Evolutionary conservation across 92 coral and sea anemone species (phyloP).

Genomic region (Epizoanthus rinbou): DNA sequence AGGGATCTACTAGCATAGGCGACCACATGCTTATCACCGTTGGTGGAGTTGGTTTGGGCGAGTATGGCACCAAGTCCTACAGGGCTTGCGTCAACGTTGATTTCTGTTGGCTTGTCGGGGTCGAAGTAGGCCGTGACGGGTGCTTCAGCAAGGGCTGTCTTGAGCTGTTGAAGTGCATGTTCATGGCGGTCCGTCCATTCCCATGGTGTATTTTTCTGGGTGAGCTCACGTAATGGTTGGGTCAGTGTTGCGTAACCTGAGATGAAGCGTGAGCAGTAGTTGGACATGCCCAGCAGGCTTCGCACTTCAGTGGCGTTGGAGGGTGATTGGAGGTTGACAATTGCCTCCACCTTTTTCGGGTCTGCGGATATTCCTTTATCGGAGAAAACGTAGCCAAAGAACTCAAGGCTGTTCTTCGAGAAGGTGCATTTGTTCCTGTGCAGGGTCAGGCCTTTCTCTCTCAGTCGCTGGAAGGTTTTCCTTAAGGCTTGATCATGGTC

Average conservation of each 20-base stretch:
- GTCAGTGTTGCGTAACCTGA: constrained; percentile 34
- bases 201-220: constrained; percentile 4
- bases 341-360: constrained; percentile 47
- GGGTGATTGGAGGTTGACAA: constrained; percentile 35
- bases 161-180: constrained; percentile 50
- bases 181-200: constrained; percentile 48
- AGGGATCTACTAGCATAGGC: constrained; percentile 65
- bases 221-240: constrained; percentile 37
- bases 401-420: constrained; percentile 30
- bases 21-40: constrained; percentile 43
- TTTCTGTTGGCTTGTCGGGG: constrained; percentile 50
- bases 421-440: constrained; percentile 34
- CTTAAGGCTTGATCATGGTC: constrained; percentile 32
- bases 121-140: constrained; percentile 62
- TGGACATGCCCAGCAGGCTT: constrained; percentile 47
- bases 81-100: constrained; percentile 61
- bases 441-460: constrained; percentile 38
- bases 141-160: constrained; percentile 45
- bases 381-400: constrained; percentile 44
- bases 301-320: constrained; percentile 46
- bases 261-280: constrained; percentile 44
- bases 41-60: constrained; percentile 48
- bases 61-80: constrained; percentile 56
- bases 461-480: constrained; percentile 29
- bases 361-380: constrained; percentile 44